Percentiles rank a stretch among this genome's conserved stretches.
phyloP scores from a whole-genome alignment of 2,797 vertebrate genomes.

The Ciconia nigra region DNA sequence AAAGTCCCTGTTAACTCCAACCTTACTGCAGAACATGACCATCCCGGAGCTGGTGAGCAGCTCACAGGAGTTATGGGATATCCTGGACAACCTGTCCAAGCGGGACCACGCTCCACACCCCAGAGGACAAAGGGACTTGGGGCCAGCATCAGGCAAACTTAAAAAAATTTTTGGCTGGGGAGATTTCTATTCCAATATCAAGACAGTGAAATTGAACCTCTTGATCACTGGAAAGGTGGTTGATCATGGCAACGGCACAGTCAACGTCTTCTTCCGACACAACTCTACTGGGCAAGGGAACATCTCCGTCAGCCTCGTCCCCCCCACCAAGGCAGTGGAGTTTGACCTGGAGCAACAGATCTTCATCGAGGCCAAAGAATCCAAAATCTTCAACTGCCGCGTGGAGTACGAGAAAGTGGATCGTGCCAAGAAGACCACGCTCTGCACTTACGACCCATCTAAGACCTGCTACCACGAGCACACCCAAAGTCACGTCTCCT shows the following conservation, averaged over 20 bases:
- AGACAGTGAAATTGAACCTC: slow-evolving; percentile 95
- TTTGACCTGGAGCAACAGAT: slow-evolving; percentile 96
- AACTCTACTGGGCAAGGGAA: slow-evolving; percentile 97
- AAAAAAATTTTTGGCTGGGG: slow-evolving; percentile 99
- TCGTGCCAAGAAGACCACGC: slow-evolving; percentile 89
- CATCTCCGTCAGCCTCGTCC: slow-evolving; percentile 96
- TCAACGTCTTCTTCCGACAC: slow-evolving; percentile 96
- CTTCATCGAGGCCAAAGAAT: slow-evolving; percentile 96
- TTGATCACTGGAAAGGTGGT: slow-evolving; percentile 97
- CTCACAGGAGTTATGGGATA: slow-evolving; percentile 88
- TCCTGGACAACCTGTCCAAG: slow-evolving; percentile 83
- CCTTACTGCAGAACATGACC: slow-evolving; percentile 80
- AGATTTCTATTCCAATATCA: slow-evolving; percentile 98
- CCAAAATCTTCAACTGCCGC: slow-evolving; percentile 97
- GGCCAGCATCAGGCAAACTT: slow-evolving; percentile 83
- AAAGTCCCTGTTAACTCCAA: slow-evolving; percentile 75
- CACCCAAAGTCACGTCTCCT: slow-evolving; percentile 92
- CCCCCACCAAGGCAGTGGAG: slow-evolving; percentile 91
- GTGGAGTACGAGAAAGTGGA: slow-evolving; percentile 97
- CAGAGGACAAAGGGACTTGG: slow-evolving; percentile 82
- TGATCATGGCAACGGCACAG: slow-evolving; percentile 95
- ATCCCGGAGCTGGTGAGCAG: slow-evolving; percentile 86
- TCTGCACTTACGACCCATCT: slow-evolving; percentile 94
- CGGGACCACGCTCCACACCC: slow-evolving; percentile 57
- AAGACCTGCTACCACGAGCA: slow-evolving; percentile 96